Base-by-base conservation (phyloP, 2,113 vertebrate genomes). In the Tragelaphus strepsiceros region DNA sequence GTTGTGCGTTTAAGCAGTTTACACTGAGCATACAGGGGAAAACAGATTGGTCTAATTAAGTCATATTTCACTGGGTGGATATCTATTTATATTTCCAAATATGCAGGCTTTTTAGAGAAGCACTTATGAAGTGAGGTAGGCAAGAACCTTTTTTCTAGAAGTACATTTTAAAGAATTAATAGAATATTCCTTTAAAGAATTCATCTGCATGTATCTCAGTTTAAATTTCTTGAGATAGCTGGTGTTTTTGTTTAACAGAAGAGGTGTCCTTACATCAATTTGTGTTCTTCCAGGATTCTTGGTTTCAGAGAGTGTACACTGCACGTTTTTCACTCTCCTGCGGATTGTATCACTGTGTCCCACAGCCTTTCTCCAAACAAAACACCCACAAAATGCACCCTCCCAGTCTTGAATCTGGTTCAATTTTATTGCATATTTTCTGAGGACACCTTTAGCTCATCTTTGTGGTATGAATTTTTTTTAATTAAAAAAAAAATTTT, bases 41-140 rank as follows among this genome's bases (percentile, higher is more conserved):
- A 61, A 82, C 59, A 94, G 90, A 80, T 91, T 87, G 95, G 54
- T 67, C 67, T 62, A 96, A 95, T 91, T 67, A 90, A 80, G 49
- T 90, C 90, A 49, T 39, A 53, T 84, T 83, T 86, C 64, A 82
- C n/a, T 67, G 35, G 46, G 8, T 61, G 30, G 56, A 14, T 91
- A 54, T 78, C 89, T 90, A 59, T 58, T 78, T 91, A 14, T 64
- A 59, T 92, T 95, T 97, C 86, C 91, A 89, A 32, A 94, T 80
- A 97, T 21, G 24, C 14, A 81, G 39, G 64, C 39, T 8, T 97
- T 96, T 94, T n/a, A 61, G 77, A 74, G 51, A 84, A 61, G 28
- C 32, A 61, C 53, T 87, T 2, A 24, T 49, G 58, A n/a, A 58
- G 16, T 14, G 24, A 88, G 16, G 22, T 5, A n/a, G 56, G 13